Base-by-base conservation (phyloP, 2,888 invertebrate genomes). In the Papilio demoleus region DNA sequence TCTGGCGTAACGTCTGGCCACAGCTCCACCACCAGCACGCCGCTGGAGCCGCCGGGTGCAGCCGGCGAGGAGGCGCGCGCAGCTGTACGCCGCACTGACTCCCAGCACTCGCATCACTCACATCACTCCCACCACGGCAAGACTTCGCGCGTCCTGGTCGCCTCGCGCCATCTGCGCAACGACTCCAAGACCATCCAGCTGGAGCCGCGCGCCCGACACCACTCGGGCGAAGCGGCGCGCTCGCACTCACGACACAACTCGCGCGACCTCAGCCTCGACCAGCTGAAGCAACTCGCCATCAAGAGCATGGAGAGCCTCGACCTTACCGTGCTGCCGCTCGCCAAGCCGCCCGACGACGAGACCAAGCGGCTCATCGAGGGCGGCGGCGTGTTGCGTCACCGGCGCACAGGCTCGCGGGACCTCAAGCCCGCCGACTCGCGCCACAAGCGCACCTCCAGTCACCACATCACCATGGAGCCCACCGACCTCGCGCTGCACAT, bases 161-260 rank as follows among this genome's bases (percentile, higher is more conserved):
- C 93, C 6, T 93, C 93, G 70, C 85, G 92, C 1, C 94, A 94
- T 76, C 88, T 94, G 38, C 92, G 94, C 71, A 94, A 93, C 84
- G 94, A 94, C 84, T 94, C 94, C 71, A 94, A 94, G 78, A 94
- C 94, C n/a, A 93, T 94, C 75, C 94, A 94, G 76, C 84, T 94
- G 75, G 94, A 94, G 79, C 93, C 93, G 74, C 90, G 94, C 85
- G 90, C 93, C 80, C 92, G 88, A 0, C 89, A 88, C 61, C 88
- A 86, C 77, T 83, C 87, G 66, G 73, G 78, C 1, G 90, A 88
- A 40, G 89, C 85, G 73, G 84, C 86, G 68, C 81, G 84, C 65
- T 81, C 85, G 50, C 94, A 94, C 79, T 94, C 94, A 70, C 93
- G 94, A 67, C 90, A 88, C 72, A 88, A 88, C 79, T 94, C 94